Base-by-base conservation (phyloP, 1,140 invertebrate species). In the Drosophila nebulosa region DNA sequence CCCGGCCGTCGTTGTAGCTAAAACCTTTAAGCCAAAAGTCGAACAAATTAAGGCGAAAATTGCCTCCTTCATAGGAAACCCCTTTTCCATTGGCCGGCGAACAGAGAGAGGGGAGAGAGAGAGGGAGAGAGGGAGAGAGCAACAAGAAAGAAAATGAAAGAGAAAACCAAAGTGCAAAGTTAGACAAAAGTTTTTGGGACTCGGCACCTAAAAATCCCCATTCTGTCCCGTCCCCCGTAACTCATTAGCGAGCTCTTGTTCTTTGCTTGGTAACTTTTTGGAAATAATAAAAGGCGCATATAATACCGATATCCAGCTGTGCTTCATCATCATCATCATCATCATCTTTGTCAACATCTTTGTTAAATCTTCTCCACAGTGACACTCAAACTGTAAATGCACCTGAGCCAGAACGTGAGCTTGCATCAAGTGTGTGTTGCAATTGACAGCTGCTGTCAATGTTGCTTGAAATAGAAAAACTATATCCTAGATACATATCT, bases 1-100 rank as follows among this genome's bases (percentile, higher is more conserved):
- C 72, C 74, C 12, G 24, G 6, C n/a, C 24, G 7, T 4, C 7
- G 10, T 5, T 4, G 30, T 59, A 3, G 18, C 16, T 36, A 68
- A 72, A 72, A 57, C 46, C 63, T 68, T 70, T 81, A 83, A 81
- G 76, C 79, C 70, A 64, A 81, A 81, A 81, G 79, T 73, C 79
- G 65, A 77, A 78, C 79, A 81, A 78, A 83, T 81, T 81, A 83
- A 77, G 73, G 78, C 61, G 39, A 78, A 80, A 80, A 80, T 80
- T 81, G 78, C 66, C 78, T 64, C 51, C 62, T 10, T 6, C 1
- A 46, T 21, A 46, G 6, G 10, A 73, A 74, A 57, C 50, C 64
- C 27, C 50, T 66, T 22, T 21, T 12, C 4, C 10, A 32, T 4
- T 14, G n/a, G 18, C 21, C 12, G 32, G 36, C 26, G 21, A 24